Evolutionary conservation across 2,797 vertebrate genomes (phyloP), one percentile per base, ranked within the genome.

Genomic region (Nannoperca obscura): DNA sequence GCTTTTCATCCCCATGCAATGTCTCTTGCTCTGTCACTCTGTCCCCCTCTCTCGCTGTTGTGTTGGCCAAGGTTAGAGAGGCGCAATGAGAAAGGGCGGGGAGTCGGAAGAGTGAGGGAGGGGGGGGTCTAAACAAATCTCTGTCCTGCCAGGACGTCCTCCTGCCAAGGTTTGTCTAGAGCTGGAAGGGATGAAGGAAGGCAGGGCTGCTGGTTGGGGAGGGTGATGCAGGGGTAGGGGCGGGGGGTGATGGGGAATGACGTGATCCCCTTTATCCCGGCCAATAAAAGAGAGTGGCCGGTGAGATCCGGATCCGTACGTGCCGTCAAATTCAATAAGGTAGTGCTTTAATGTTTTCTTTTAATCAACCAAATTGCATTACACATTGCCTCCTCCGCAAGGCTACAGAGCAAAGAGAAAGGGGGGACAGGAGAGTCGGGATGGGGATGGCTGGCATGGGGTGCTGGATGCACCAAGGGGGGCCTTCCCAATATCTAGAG

Each of bases 281-380:
- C 95, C 95, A 96, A 96, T 96, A 96, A 95, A 95, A 94, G 92
- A 95, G 94, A 96, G 95, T 95, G 95, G 94, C 94, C 91, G 72
- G 94, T 90, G 92, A 94, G 94, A 94, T 96, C 94, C 87, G 88
- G 93, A 95, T 95, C 90, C 78, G 92, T 95, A 95, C 94, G 94
- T 96, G 95, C 95, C 83, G 88, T 96, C 95, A 96, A 95, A 96
- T 94, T 96, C 94, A 96, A 96, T 96, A 95, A 95, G 95, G 94
- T 94, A 92, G 89, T 92, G 94, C 95, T 95, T 95, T 95, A 96
- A 95, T 96, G 95, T 96, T 95, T 96, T 95, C 94, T 95, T 96
- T 96, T 96, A 96, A 96, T 96, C 95, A 96, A 95, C 94, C 94
- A 96, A 96, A 96, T 96, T 95, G 94, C 95, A 96, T 96, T 96